Evolutionary conservation across 2,888 invertebrate species (phyloP).

Genomic region (Papilio protenor): DNA sequence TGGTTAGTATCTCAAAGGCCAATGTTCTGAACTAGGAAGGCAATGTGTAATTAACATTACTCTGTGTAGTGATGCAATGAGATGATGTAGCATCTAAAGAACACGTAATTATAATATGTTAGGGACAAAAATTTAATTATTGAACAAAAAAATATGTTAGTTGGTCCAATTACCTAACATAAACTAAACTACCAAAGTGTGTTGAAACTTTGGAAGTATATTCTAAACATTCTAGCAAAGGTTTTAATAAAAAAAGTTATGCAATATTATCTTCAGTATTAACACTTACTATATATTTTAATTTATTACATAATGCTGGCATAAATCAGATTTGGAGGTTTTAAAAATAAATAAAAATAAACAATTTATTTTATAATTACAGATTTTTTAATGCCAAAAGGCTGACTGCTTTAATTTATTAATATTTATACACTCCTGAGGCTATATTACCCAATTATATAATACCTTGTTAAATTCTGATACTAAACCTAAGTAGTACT

Average conservation of each 20-base stretch:
- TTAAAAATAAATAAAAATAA: neutral
- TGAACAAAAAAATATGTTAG: neutral
- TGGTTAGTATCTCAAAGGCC: conserved; percentile 8
- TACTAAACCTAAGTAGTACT: neutral
- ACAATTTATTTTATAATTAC: neutral
- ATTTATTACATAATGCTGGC: neutral
- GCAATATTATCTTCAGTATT: neutral
- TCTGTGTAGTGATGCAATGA: conserved; percentile 20
- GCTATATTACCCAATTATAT: neutral
- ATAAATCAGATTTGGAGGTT: neutral
- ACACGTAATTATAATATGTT: neutral
- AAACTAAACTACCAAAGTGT: too few relatives aligned
- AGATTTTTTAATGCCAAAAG: neutral
- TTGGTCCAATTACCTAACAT: too few relatives aligned
- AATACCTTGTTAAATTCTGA: neutral
- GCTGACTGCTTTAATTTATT: neutral
- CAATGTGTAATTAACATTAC: conserved; percentile 17
- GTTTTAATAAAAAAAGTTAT: too few relatives aligned
- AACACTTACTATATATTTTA: neutral
- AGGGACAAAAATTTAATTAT: neutral
- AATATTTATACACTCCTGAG: neutral
- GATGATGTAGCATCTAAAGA: neutral
- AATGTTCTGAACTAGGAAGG: conserved; percentile 14
- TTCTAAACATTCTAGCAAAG: too few relatives aligned
- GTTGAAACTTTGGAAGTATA: too few relatives aligned